Conservation (phyloP, 2,888 invertebrate species). For the Meghimatium bilineatum region DNA sequence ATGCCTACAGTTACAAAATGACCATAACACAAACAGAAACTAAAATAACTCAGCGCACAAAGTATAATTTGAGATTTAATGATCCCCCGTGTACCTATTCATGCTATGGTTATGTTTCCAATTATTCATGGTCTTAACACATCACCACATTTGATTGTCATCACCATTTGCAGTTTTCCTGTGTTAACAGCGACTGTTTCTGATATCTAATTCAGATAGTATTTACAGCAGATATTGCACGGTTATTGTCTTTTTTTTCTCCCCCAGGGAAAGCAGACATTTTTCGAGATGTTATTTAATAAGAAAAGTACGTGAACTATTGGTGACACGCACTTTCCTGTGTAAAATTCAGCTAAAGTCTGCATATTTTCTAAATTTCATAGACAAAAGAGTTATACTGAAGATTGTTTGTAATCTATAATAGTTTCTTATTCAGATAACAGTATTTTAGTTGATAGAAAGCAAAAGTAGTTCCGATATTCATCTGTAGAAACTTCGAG, state of each 20-base stretch:
- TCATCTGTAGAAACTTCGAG: background rate
- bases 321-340: too few species aligned
- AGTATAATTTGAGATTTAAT: background rate
- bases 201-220: background rate
- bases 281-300: too few species aligned
- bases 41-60: too few species aligned
- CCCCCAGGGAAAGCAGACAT: background rate
- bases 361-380: too few species aligned
- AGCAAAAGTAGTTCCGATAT: too few species aligned
- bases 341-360: too few species aligned
- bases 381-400: too few species aligned
- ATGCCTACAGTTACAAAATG: background rate
- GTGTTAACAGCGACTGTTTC: background rate
- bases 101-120: background rate
- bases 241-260: background rate
- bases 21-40: background rate
- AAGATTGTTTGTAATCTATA: too few species aligned
- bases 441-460: too few species aligned
- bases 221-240: background rate
- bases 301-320: too few species aligned
- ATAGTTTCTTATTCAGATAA: too few species aligned
- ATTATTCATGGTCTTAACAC: background rate
- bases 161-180: background rate
- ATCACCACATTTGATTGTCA: background rate
- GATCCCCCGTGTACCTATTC: constrained; percentile 9